phyloP scores from a whole-genome alignment of 2,113 vertebrate genomes.

The Athene noctua region DNA sequence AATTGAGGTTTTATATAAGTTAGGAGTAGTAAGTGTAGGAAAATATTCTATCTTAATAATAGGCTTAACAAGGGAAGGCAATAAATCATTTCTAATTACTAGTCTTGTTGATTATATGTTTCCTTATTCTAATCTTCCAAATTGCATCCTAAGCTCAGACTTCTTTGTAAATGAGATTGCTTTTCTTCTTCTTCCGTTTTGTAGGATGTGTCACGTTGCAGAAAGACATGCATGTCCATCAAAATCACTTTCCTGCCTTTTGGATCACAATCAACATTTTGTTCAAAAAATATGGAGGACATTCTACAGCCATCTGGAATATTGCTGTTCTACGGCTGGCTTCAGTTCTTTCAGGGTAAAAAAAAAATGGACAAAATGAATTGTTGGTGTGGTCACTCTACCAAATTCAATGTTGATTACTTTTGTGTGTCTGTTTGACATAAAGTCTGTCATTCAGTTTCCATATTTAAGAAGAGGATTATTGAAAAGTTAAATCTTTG shows the following conservation, averaged over 20 bases:
- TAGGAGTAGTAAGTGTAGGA: conserved; percentile 9
- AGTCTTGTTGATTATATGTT: conserved; percentile 18
- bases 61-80: conserved; percentile 42
- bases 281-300: not conserved
- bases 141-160: conserved; percentile 12
- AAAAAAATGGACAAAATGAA: not conserved
- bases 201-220: not conserved
- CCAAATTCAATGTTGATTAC: not conserved
- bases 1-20: not conserved
- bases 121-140: conserved; percentile 25
- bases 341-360: not conserved
- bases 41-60: conserved; percentile 45
- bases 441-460: not conserved
- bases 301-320: conserved; percentile 1
- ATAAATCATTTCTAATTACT: conserved; percentile 60
- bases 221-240: not conserved
- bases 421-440: not conserved
- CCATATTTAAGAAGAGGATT: not conserved
- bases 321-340: not conserved
- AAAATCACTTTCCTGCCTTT: not conserved
- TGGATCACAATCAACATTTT: not conserved
- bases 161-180: conserved; percentile 22
- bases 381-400: not conserved
- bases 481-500: not conserved
- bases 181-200: not conserved